phyloP scores from a whole-genome alignment of 2,797 vertebrate genomes.

The Sorex maritimensis region DNA sequence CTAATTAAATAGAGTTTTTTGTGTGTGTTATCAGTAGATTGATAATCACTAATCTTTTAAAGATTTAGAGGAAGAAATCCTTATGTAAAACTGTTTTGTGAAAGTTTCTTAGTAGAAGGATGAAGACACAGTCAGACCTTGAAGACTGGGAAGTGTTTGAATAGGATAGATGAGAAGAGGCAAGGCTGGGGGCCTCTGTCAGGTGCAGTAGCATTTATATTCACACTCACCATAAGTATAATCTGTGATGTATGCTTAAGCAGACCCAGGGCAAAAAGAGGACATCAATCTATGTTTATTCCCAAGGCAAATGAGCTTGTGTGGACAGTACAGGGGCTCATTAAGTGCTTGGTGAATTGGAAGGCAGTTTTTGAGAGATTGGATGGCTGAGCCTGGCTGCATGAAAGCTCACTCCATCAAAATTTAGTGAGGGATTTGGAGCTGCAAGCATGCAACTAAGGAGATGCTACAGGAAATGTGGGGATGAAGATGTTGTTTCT shows the following conservation, averaged over 20 bases:
- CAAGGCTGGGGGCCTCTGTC: background rate
- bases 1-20: background rate
- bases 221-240: background rate
- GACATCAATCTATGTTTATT: conserved; percentile 81
- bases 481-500: background rate
- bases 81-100: background rate
- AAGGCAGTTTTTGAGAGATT: conserved; percentile 72
- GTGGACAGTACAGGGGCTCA: conserved; percentile 66
- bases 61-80: background rate
- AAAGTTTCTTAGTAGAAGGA: background rate
- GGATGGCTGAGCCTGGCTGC: conserved; percentile 55
- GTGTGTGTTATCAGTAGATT: background rate
- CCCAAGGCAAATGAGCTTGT: conserved; percentile 80
- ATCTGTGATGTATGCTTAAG: conserved; percentile 58
- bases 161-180: conserved; percentile 1
- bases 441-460: conserved; percentile 54
- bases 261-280: conserved; percentile 59
- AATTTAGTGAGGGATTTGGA: conserved; percentile 61
- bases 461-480: conserved; percentile 7
- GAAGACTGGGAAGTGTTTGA: conserved; percentile 11
- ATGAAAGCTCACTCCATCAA: conserved; percentile 59
- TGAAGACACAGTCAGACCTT: background rate
- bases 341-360: conserved; percentile 74
- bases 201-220: background rate
- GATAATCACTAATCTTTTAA: conserved; percentile 1